Evolutionary conservation across 2,113 vertebrate genomes (phyloP).

Genomic region (Nycticryphes semicollaris): DNA sequence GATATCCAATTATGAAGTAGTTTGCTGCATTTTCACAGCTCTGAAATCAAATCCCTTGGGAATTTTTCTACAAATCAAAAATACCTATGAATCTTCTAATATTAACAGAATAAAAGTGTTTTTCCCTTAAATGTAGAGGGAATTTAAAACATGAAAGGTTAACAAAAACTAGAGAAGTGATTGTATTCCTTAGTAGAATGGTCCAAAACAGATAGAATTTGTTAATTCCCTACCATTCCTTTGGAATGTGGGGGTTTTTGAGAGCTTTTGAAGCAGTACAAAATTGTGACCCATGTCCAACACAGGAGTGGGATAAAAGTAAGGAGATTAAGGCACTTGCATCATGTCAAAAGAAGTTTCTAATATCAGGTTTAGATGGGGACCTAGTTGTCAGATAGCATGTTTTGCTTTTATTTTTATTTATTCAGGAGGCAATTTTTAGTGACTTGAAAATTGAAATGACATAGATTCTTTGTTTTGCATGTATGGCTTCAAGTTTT

Average conservation of each 20-base stretch:
- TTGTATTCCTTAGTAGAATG: background rate
- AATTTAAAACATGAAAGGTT: background rate
- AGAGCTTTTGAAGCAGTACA: background rate
- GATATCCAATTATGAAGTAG: conserved; percentile 43
- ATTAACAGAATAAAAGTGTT: conserved; percentile 19
- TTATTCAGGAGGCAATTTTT: background rate
- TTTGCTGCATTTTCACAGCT: conserved; percentile 38
- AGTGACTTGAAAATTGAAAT: background rate
- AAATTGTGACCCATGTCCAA: background rate
- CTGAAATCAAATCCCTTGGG: conserved; percentile 15
- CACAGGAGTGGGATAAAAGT: background rate
- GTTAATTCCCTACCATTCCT: background rate
- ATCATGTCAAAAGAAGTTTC: background rate
- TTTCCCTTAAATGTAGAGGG: background rate
- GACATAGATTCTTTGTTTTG: background rate
- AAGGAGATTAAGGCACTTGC: background rate
- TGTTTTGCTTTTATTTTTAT: background rate
- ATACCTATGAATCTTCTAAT: conserved; percentile 17
- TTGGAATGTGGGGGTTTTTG: background rate
- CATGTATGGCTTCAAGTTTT: background rate
- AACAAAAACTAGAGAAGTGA: background rate
- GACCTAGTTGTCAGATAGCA: background rate
- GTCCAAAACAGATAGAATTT: background rate
- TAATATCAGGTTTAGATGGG: background rate
- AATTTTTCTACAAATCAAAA: conserved; percentile 38